Base-by-base conservation (phyloP, 2,113 vertebrate species). In the Sarotherodon lohbergeri region DNA sequence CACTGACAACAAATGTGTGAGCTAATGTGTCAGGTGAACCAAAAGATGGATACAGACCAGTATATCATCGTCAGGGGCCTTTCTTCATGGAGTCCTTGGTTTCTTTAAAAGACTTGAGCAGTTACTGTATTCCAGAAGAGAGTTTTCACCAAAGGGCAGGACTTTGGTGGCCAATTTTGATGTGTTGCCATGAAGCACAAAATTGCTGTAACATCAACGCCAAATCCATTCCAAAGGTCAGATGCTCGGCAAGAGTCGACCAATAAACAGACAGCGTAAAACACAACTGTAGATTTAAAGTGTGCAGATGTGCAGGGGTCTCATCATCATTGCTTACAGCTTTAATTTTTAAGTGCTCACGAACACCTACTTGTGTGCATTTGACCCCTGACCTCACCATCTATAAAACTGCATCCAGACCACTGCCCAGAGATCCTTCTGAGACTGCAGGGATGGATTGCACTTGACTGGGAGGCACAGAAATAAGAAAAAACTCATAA, bases 41-140 rank as follows among this genome's bases (percentile, higher is more conserved):
- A 27, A 57, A 14, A 7, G 55, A 56, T 29, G 27, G 7, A 17
- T 2, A 2, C 27, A 61, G 57, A 17, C 0, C 14, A 32, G 27
- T 0, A 6, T 0, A 6, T 17, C 57, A 10, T 61, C 9, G 0
- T 61, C 57, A n/a, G 32, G 32, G 56, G 2, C 61, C 32, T 66
- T 39, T 36, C 61, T 3, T 66, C 43, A 36, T n/a, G 32, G 17
- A 36, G 0, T 36, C 10, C 61, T 66, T 63, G 0, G 9, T 32
- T 36, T 34, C 29, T 36, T 63, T 55, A 22, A 61, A 3, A 34
- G 57, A 32, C 57, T 63, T 19, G 16, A 63, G 34, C 5, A 63
- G 59, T 6, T 34, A 9, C 2, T 17, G 29, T 19, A 2, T 34
- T 34, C 0, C 14, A 34, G 16, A 59, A 29, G 16, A 61, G 27